Conservation (phyloP, 2,888 invertebrate genomes). For the Escarpia spicata region DNA sequence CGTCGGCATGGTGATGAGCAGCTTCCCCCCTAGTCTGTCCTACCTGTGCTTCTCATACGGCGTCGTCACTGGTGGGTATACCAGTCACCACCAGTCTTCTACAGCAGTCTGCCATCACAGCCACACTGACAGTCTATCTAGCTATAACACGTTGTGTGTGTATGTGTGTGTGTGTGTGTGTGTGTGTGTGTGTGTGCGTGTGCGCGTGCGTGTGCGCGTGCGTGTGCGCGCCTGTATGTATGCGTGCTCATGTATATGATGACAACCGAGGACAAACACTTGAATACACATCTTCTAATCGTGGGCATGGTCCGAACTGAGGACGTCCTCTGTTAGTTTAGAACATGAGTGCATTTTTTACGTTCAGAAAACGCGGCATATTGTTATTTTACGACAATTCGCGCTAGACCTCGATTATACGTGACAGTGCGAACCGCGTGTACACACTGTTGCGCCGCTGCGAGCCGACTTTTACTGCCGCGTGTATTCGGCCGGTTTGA, state of each 20-base stretch:
- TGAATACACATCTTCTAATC: not conserved
- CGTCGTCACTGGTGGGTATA: conserved; percentile 26
- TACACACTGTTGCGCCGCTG: not conserved
- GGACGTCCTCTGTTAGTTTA: not conserved
- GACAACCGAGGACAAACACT: not conserved
- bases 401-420: not conserved
- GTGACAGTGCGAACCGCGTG: not conserved
- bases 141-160: not conserved
- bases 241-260: not conserved
- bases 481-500: too few species aligned
- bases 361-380: not conserved
- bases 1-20: conserved; percentile 22
- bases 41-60: conserved; percentile 31
- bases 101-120: too few species aligned
- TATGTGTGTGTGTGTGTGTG: conserved; percentile 29
- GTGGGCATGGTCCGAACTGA: not conserved
- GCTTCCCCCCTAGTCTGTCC: conserved; percentile 19
- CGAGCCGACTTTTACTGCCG: not conserved
- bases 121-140: too few species aligned
- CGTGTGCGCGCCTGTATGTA: not conserved
- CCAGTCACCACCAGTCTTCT: too few species aligned
- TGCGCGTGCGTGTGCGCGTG: conserved; percentile 27
- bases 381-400: not conserved
- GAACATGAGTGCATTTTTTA: not conserved
- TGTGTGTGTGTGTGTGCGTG: conserved; percentile 28